Percentiles rank a stretch among this genome's conserved stretches.
Conservation (phyloP, 2,888 invertebrate species). For the Stenodema calcarata region DNA sequence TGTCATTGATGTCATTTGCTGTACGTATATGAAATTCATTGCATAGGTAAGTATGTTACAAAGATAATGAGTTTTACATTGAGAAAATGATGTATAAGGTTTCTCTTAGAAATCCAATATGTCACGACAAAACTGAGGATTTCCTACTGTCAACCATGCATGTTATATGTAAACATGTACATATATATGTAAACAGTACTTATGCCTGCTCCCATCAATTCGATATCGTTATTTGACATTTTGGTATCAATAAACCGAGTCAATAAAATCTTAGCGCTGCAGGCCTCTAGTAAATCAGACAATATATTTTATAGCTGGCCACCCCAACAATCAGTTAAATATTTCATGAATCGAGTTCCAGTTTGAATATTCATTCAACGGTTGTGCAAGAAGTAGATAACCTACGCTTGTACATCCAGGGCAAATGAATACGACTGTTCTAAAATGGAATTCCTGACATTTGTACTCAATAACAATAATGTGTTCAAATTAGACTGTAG, state of each 20-base stretch:
- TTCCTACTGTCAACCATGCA: no score
- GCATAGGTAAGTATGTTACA: background rate
- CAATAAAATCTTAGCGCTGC: background rate
- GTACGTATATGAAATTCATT: background rate
- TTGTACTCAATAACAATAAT: constrained; percentile 28
- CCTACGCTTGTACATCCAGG: background rate
- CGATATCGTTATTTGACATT: no score
- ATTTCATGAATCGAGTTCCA: background rate
- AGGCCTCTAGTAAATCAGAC: background rate
- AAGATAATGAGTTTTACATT: no score
- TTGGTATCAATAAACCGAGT: no score
- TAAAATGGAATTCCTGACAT: background rate
- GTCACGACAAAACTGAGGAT: no score
- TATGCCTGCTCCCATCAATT: no score
- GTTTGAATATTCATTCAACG: background rate
- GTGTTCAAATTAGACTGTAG: constrained; percentile 47
- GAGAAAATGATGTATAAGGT: no score
- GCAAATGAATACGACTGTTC: background rate
- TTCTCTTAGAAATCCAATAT: background rate
- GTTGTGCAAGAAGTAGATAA: background rate
- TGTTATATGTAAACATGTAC: no score
- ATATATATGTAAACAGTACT: no score
- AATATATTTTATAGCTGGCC: background rate
- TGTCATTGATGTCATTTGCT: background rate
- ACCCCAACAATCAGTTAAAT: background rate